Conservation (phyloP, 2,888 invertebrate genomes). For the Aporophyla nigra region DNA sequence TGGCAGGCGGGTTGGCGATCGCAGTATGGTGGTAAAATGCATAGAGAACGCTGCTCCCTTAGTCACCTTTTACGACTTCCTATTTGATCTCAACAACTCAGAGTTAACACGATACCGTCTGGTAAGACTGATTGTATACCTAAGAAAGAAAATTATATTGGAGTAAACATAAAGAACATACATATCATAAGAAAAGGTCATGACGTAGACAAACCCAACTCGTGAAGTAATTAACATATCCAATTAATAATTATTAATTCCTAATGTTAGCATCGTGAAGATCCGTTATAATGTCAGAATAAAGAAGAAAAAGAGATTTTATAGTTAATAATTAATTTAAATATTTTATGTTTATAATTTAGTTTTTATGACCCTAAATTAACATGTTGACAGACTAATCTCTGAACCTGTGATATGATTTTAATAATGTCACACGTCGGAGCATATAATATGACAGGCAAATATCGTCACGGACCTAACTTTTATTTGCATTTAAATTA, state of each 20-base stretch:
- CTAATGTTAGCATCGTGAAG: neutral
- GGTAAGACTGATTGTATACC: neutral
- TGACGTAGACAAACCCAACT: neutral
- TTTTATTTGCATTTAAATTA: neutral
- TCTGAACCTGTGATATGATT: neutral
- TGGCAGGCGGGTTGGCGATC: no score
- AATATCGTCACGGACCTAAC: neutral
- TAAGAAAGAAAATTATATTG: neutral
- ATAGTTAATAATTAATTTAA: slow-evolving; percentile 4
- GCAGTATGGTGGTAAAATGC: no score
- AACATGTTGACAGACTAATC: slow-evolving; percentile 36
- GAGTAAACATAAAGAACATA: neutral
- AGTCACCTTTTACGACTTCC: no score
- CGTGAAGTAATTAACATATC: slow-evolving; percentile 4
- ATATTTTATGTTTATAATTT: slow-evolving; percentile 32
- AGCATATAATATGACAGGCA: slow-evolving; percentile 1
- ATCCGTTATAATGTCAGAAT: neutral
- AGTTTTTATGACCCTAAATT: slow-evolving; percentile 31
- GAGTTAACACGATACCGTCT: no score
- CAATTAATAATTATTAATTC: slow-evolving; percentile 12
- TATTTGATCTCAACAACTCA: no score
- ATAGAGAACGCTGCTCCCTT: no score
- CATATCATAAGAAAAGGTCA: neutral
- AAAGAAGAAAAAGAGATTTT: slow-evolving; percentile 1
- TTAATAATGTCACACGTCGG: slow-evolving; percentile 18